Evolutionary conservation across 2,888 invertebrate genomes (phyloP), one percentile per base, ranked within the genome.

Genomic region (Megamerina dolium): DNA sequence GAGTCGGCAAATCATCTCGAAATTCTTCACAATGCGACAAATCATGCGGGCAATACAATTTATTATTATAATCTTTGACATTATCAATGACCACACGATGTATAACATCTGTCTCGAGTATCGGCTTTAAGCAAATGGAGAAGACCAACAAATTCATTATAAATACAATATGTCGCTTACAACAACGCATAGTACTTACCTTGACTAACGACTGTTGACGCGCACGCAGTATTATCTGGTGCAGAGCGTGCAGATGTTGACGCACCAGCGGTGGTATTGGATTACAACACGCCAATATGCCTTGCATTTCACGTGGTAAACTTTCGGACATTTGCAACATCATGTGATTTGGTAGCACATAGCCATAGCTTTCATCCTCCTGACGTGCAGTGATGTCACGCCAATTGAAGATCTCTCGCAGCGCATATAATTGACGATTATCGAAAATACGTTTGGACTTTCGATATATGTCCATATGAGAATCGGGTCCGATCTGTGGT

Each of bases 341-440:
- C 94, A 95, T 94, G 69, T 96, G 94, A 72, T 94, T 94, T 0
- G 97, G 96, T 45, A 99, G 74, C 35, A 99, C 86, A 71, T 90
- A 97, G 78, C 82, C 83, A 31, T 79, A 77, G 64, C 95, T 94
- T 70, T 99, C 97, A 70, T 99, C 99, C 61, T 93, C 85, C 41
- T 76, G 70, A 20, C 97, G 74, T 0, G 95, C 93, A 5, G 83
- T 75, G 13, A 73, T 61, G 69, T 99, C 95, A 34, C 99, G 77
- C 97, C 97, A 99, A 37, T 76, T 75, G 68, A 82, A 93, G 12
- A 97, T 69, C 57, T 85, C 77, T 52, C 80, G 80, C 23, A 97
- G 74, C 0, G 94, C 95, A 58, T 78, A 80, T 64, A 92, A 64
- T 68, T 97, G 96, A 26, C 83, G 79, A 49, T 84, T 82, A 69